Evolutionary conservation across 2,113 vertebrate genomes (phyloP), one percentile per base, ranked within the genome.

Genomic region (Actenoides lindsayi): DNA sequence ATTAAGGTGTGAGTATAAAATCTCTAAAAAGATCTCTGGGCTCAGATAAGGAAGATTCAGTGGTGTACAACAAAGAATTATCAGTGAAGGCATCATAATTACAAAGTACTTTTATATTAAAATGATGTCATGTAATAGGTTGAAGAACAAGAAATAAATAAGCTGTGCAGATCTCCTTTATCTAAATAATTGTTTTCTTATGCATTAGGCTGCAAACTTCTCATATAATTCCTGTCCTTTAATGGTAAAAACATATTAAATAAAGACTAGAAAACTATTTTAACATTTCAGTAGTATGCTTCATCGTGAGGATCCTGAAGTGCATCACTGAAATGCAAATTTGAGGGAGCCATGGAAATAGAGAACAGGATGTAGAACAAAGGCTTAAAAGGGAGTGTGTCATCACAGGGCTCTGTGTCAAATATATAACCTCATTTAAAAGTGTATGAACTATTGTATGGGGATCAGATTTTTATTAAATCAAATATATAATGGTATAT

Each of bases 61-160:
- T 91, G 86, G 80, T 71, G 17, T 94, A 89, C 77, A 96, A 94
- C 83, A 97, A 96, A 93, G 92, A 90, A 46, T 87, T 94, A 94
- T 96, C 94, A 76, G 87, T 44, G 63, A 92, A 96, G 63, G 20
- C 87, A 97, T 97, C 96, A 67, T 94, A 95, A 91, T 96, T 93
- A 96, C 48, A 50, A 91, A 87, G 77, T 82, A 76, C 92, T 96
- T 97, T 82, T 93, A 93, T 94, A 89, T 95, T 89, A 97, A 96
- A 94, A 94, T 96, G 94, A 94, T 95, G 90, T 96, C 95, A 96
- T 96, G 74, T 96, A 94, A 96, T 96, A 85, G 87, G 96, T 65
- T 94, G 96, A 94, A 95, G 95, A 96, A 79, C 91, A 89, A 96
- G 95, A 94, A 92, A 89, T 95, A 95, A 94, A 92, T 94, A 95